These are phyloP conservation scores for Metaphire vulgaris DNA, from an alignment of 1,140 invertebrate genomes.

Conservation along the genomic window DNA sequence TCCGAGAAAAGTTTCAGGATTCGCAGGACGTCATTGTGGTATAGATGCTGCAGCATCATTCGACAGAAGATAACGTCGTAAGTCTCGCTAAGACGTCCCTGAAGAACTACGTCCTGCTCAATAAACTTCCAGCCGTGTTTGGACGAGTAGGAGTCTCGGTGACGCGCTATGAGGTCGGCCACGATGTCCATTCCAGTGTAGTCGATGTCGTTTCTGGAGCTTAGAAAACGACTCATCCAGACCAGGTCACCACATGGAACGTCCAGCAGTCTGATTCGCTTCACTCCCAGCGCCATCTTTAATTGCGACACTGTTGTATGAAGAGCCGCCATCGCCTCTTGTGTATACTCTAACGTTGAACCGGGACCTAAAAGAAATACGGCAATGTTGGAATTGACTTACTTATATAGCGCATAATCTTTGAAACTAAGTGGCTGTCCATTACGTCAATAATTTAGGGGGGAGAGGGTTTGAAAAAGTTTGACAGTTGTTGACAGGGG, in stretches of 20 bases:
- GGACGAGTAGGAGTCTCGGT: constrained; percentile 11
- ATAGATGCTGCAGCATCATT: constrained; percentile 27
- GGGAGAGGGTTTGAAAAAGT: too few relatives aligned
- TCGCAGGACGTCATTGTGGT: constrained; percentile 9
- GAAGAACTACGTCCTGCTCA: constrained; percentile 12
- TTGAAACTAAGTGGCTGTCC: too few relatives aligned
- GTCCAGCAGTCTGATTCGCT: constrained; percentile 15
- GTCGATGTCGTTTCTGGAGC: constrained; percentile 23
- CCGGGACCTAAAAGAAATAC: too few relatives aligned
- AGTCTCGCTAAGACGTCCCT: not conserved
- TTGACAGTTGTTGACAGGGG: too few relatives aligned
- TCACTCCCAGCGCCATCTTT: not conserved
- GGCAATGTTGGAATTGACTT: too few relatives aligned
- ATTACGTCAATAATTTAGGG: too few relatives aligned
- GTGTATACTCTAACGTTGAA: constrained; percentile 17
- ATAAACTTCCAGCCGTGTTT: constrained; percentile 19
- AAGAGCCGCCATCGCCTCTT: constrained; percentile 20
- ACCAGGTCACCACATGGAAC: constrained; percentile 28
- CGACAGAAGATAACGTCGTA: constrained; percentile 26
- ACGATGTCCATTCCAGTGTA: constrained; percentile 30
- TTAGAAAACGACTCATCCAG: constrained; percentile 28
- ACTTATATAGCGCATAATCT: too few relatives aligned
- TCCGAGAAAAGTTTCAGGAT: constrained; percentile 18
- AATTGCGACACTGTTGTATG: constrained; percentile 17
- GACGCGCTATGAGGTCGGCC: constrained; percentile 21